phyloP scores from a whole-genome alignment of 2,797 vertebrate genomes.

The Myiotriccus ornatus region DNA sequence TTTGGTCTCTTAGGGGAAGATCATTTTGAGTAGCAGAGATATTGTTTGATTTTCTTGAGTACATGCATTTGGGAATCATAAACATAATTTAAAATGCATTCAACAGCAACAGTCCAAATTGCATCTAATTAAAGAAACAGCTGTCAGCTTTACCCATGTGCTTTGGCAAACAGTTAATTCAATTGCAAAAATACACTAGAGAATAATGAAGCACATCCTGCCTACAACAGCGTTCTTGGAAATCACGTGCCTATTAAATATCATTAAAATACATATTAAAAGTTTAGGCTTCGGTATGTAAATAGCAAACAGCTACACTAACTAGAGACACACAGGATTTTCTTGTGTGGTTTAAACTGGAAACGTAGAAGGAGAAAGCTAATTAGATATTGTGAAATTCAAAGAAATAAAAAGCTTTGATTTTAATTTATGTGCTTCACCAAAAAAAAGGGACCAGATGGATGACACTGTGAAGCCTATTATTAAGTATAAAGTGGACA shows the following conservation, averaged over 20 bases:
- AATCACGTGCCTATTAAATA: slow-evolving; percentile 16
- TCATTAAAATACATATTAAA: slow-evolving; percentile 50
- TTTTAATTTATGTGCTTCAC: slow-evolving; percentile 21
- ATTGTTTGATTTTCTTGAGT: slow-evolving; percentile 62
- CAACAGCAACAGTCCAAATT: slow-evolving; percentile 61
- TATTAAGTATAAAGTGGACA: background rate
- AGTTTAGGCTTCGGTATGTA: slow-evolving; percentile 52
- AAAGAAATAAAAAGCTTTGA: slow-evolving; percentile 41
- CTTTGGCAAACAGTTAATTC: slow-evolving; percentile 56
- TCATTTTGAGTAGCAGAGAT: slow-evolving; percentile 34
- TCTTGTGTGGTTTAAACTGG: background rate
- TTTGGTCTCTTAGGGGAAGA: slow-evolving; percentile 37
- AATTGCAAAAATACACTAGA: slow-evolving; percentile 53
- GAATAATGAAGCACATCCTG: slow-evolving; percentile 49
- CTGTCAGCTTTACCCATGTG: slow-evolving; percentile 52
- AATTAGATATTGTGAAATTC: slow-evolving; percentile 53
- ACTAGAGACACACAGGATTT: slow-evolving; percentile 5
- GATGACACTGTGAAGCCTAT: background rate
- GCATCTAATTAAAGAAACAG: slow-evolving; percentile 50
- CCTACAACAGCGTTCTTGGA: slow-evolving; percentile 3
- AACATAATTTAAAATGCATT: slow-evolving; percentile 70
- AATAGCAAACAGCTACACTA: slow-evolving; percentile 44
- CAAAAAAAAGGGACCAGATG: slow-evolving; percentile 7
- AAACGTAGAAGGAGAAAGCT: background rate
- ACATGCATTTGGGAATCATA: slow-evolving; percentile 62